Evolutionary conservation across 37 sponge, comb jelly and placozoan genomes (phyloP), one percentile per base, ranked within the genome.

Genomic region (Ephydatia muelleri): DNA sequence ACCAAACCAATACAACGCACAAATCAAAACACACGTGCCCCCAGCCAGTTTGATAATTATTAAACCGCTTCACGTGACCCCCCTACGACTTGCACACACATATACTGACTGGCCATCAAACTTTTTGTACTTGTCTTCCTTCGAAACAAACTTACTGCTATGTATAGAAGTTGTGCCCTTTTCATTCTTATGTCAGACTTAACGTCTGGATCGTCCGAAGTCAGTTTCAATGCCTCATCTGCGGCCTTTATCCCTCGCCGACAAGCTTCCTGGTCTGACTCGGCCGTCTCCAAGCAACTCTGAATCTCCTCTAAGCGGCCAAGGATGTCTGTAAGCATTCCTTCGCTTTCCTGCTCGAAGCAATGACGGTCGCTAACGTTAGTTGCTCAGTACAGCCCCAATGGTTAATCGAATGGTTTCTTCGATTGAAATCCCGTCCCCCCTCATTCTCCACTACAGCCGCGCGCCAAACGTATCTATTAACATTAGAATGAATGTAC

Each of bases 231-330:
- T 13, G 79, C 80, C 0, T 30, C n/a, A 26, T 79, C 77, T 49
- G 86, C 79, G 16, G 78, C 79, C n/a, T 22, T n/a, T 33, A 85
- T 85, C 3, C 86, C 86, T 9, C 79, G 64, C 38, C 78, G 70
- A 49, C 86, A 85, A 16, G 80, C 49, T 38, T 19, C 22, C 48
- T 34, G 34, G 25, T 65, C 70, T 25, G 21, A 25, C n/a, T 70
- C 68, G n/a, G 86, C 86, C 40, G 29, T 29, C n/a, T 68, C 64
- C 57, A 85, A 31, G 36, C 86, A 85, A 21, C 33, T 69, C 19
- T 48, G 49, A 1, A 85, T 65, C 21, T 65, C 35, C 14, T 85
- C 86, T 26, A 85, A 22, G 37, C 30, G 79, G 38, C 86, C 57
- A 2, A 79, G 57, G 57, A 57, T 57, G 9, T 57, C 57, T 57